phyloP scores from a whole-genome alignment of 2,113 vertebrate genomes.

The Gorsachius goisagi region DNA sequence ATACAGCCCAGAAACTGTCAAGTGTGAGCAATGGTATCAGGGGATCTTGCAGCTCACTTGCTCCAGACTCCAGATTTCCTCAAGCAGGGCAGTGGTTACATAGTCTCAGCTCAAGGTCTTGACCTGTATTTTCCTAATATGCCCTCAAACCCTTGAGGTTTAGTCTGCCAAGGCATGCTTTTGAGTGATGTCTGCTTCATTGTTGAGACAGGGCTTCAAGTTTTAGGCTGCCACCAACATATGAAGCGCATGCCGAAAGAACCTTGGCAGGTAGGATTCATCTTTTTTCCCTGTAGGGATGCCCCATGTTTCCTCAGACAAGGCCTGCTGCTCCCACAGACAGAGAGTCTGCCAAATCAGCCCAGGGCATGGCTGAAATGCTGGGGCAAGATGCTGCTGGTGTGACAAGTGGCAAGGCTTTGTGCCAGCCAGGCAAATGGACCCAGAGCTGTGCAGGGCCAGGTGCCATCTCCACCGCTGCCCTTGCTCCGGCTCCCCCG shows the following conservation, averaged over 20 bases:
- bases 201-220: not conserved
- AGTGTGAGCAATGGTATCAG: not conserved
- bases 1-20: not conserved
- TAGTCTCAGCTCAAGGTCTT: not conserved
- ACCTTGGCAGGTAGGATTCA: not conserved
- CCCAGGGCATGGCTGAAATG: not conserved
- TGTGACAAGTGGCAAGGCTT: not conserved
- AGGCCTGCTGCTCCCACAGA: not conserved
- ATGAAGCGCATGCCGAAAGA: not conserved
- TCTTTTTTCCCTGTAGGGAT: not conserved
- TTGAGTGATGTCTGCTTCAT: not conserved
- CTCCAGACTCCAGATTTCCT: not conserved
- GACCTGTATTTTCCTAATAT: not conserved
- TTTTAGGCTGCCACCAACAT: rapidly evolving
- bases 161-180: not conserved
- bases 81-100: rapidly evolving
- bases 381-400: not conserved
- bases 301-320: not conserved
- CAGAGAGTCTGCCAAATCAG: not conserved
- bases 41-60: not conserved
- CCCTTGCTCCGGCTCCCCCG: not conserved
- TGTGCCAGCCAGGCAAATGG: not conserved
- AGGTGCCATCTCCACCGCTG: rapidly evolving
- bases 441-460: not conserved
- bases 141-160: not conserved